Conservation (phyloP, 2,113 vertebrate species). For the Psilopsiagon aurifrons region DNA sequence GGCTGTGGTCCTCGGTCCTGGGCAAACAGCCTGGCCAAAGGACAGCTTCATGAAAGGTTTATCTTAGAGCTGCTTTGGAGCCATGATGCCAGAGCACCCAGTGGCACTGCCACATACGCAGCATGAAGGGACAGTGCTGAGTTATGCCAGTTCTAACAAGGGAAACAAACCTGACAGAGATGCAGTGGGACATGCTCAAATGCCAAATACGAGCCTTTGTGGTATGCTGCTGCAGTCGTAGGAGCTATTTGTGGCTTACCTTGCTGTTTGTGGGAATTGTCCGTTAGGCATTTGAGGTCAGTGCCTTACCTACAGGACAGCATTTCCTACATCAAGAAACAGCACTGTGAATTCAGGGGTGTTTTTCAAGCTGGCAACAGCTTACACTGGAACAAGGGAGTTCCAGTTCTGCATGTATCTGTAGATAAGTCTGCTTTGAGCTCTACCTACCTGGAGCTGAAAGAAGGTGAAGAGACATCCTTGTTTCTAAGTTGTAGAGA, state of each 20-base stretch:
- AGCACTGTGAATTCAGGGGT: neutral
- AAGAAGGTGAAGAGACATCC: neutral
- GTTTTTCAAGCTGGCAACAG: neutral
- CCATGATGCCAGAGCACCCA: neutral
- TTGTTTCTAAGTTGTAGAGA: too few relatives aligned
- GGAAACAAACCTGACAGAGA: fast-evolving
- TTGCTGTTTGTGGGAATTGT: neutral
- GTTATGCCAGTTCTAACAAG: neutral
- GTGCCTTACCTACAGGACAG: neutral
- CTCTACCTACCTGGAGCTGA: neutral
- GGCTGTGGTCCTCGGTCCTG: fast-evolving
- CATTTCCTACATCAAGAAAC: neutral
- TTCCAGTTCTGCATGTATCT: neutral
- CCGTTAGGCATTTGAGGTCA: neutral
- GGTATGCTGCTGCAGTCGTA: neutral
- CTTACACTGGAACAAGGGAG: neutral
- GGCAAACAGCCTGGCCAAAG: neutral
- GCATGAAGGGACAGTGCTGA: fast-evolving
- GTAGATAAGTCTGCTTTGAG: neutral
- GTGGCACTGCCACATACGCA: neutral
- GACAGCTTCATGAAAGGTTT: neutral
- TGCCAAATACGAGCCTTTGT: neutral
- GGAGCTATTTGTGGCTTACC: neutral
- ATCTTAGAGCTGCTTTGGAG: fast-evolving
- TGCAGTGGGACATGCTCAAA: fast-evolving